A percentile compares a stretch with the other conserved stretches of the same genome.
These are phyloP conservation scores for Prionailurus bengalensis DNA, from an alignment of 2,113 vertebrate species.

Conservation along the genomic window DNA sequence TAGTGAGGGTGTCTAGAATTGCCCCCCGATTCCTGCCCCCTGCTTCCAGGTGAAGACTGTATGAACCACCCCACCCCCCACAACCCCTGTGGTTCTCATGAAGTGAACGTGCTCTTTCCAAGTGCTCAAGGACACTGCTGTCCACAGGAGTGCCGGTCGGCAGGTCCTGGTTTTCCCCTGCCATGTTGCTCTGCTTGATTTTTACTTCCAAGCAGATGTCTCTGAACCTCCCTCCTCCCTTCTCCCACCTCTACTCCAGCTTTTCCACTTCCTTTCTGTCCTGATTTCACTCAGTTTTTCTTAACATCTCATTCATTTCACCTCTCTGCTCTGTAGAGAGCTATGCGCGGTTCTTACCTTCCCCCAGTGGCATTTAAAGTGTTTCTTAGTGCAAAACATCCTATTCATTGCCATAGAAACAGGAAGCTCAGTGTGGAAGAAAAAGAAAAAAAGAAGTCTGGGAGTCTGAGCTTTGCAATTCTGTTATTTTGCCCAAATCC, in stretches of 20 bases:
- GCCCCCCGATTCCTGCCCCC: not conserved
- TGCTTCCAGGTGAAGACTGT: not conserved
- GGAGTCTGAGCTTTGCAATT: constrained; percentile 79
- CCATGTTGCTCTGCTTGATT: not conserved
- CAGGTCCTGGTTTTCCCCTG: not conserved
- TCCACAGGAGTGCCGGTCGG: not conserved
- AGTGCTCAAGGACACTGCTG: not conserved
- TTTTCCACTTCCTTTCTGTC: constrained; percentile 1
- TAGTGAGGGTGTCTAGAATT: not conserved
- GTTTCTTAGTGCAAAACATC: constrained; percentile 85
- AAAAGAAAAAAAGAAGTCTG: constrained; percentile 68
- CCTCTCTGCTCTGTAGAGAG: constrained; percentile 72
- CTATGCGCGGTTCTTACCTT: constrained; percentile 77
- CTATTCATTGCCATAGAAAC: constrained; percentile 86
- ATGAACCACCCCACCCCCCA: fast-evolving
- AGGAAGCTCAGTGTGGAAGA: constrained; percentile 81
- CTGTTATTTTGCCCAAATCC: constrained; percentile 84
- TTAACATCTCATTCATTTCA: constrained; percentile 76
- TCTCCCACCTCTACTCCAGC: not conserved
- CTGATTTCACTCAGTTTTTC: constrained; percentile 63
- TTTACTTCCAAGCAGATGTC: not conserved
- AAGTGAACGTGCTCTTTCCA: fast-evolving
- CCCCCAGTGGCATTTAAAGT: constrained; percentile 84
- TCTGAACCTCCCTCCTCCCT: not conserved
- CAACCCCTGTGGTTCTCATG: not conserved